Evolutionary conservation across 1,140 invertebrate genomes (phyloP), one percentile per base, ranked within the genome.

Genomic region (Drosophila teissieri): DNA sequence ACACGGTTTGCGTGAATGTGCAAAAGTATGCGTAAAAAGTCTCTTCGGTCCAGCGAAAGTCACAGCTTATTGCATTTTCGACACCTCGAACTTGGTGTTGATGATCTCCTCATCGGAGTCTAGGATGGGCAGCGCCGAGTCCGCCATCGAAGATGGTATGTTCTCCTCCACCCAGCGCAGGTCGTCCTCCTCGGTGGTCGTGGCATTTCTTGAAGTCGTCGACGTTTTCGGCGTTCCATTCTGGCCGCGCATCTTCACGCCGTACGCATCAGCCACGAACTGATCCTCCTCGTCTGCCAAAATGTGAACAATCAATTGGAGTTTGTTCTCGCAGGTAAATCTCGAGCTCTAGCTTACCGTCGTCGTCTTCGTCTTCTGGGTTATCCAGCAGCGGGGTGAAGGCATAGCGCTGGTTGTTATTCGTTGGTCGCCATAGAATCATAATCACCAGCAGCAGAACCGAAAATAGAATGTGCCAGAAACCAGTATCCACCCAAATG

Each of bases 331-430:
- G 34, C 3, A 51, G 14, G 8, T 2, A 0, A 39, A 8, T 3
- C 2, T 15, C 2, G 4, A 0, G 0, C 24, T 5, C 22, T 10
- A 31, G 22, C 17, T 52, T 77, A 92, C 89, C 91, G 17, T 94
- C 95, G 39, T 96, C 95, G 65, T 96, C 95, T 74, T 96, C 96
- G 90, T 97, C 97, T 53, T 96, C 96, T 11, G 96, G 94, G 91
- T 96, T 95, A 93, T 98, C 97, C 7, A 98, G 93, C 19, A 99
- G 93, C 44, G 97, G 97, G 8, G 97, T 97, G 93, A 98, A 98
- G 3, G 98, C 97, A 93, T 98, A 98, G 88, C 97, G 94, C 93
- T 98, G 98, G 93, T 98, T 98, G 92, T 98, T 99, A 89, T 97
- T 97, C 3, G 97, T 97, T 4, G 98, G 98, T 73, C 98, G 93